phyloP scores from a whole-genome alignment of 1,140 invertebrate species.

The Pogonomyrmex barbatus region DNA sequence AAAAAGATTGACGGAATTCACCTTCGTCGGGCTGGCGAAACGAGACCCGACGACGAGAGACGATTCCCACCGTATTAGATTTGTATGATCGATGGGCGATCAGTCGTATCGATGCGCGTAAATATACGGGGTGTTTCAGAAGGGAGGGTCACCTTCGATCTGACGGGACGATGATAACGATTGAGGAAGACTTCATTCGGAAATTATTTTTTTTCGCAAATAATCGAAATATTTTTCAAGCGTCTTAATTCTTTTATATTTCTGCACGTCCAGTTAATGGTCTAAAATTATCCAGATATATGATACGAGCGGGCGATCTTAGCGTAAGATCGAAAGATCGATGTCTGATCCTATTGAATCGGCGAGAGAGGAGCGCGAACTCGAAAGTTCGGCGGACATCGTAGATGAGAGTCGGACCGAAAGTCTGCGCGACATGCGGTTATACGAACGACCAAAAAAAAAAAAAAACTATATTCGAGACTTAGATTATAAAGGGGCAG shows the following conservation, averaged over 20 bases:
- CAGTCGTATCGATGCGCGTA: background rate
- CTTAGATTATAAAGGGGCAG: slow-evolving; percentile 51
- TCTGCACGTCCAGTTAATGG: background rate
- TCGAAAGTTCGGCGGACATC: background rate
- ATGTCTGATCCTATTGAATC: background rate
- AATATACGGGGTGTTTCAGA: background rate
- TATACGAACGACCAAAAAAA: slow-evolving; percentile 17
- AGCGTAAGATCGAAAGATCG: background rate
- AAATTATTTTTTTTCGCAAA: background rate
- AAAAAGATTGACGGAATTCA: slow-evolving; percentile 8
- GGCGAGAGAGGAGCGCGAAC: slow-evolving; percentile 25
- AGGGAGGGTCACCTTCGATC: background rate
- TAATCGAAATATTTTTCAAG: slow-evolving; percentile 17
- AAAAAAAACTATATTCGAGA: slow-evolving; percentile 60
- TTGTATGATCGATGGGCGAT: slow-evolving; percentile 21
- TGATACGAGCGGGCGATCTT: background rate
- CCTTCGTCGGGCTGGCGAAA: slow-evolving; percentile 1
- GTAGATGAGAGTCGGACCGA: background rate
- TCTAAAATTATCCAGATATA: background rate
- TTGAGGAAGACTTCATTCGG: background rate
- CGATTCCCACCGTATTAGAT: slow-evolving; percentile 6
- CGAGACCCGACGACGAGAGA: background rate
- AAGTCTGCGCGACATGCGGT: slow-evolving; percentile 16
- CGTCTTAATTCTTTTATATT: background rate
- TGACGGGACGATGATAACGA: background rate